Evolutionary conservation across 37 sponge, comb jelly and placozoan species (phyloP).

Genomic region (Theonella swinhoei): DNA sequence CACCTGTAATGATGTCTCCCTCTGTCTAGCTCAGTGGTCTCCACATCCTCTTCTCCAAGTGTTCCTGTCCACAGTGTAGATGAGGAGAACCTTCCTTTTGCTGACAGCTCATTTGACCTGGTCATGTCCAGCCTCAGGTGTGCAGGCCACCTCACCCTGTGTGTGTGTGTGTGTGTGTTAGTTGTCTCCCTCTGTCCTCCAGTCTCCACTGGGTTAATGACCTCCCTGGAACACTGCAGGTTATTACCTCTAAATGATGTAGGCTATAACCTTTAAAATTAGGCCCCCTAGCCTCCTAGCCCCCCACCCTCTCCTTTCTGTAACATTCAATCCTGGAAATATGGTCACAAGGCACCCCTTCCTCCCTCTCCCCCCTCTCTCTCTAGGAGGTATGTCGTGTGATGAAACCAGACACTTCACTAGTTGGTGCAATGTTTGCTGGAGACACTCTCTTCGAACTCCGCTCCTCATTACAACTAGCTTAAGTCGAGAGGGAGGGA

Average conservation of each 20-base stretch:
- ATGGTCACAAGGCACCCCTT: too few relatives aligned
- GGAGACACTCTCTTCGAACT: constrained; percentile 93
- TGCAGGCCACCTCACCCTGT: too few relatives aligned
- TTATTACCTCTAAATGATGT: too few relatives aligned
- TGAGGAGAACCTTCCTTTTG: constrained; percentile 87
- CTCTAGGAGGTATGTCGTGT: constrained; percentile 36
- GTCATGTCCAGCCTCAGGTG: constrained; percentile 68
- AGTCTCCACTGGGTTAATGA: constrained; percentile 97
- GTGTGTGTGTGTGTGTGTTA: too few relatives aligned
- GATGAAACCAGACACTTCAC: constrained; percentile 76
- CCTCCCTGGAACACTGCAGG: constrained; percentile 71
- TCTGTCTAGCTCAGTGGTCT: too few relatives aligned
- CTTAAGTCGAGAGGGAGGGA: constrained; percentile 84
- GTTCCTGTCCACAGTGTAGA: constrained; percentile 62
- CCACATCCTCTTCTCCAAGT: constrained; percentile 12
- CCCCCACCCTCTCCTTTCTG: too few relatives aligned
- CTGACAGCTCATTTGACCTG: constrained; percentile 69
- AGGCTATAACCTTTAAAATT: too few relatives aligned
- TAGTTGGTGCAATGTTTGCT: constrained; percentile 90
- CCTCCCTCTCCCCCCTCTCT: too few relatives aligned
- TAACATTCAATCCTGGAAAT: too few relatives aligned
- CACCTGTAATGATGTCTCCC: too few relatives aligned
- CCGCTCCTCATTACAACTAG: constrained; percentile 83
- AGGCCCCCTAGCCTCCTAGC: too few relatives aligned
- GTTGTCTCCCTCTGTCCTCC: too few relatives aligned